Conservation (phyloP, 1,140 invertebrate genomes). For the Drosophila sucinea region DNA sequence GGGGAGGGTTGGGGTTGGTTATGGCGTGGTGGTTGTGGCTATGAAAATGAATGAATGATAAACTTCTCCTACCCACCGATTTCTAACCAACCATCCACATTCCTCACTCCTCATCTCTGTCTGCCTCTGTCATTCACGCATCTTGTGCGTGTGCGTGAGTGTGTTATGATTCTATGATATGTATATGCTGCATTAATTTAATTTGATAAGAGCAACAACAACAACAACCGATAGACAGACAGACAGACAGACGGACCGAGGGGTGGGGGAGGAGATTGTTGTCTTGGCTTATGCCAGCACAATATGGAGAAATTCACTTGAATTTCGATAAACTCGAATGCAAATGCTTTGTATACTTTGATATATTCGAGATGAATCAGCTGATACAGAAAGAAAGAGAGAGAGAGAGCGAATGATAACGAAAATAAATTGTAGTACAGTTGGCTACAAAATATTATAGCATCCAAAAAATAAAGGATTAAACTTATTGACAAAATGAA, state of each 20-base stretch:
- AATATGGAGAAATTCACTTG: constrained; percentile 34
- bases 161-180: constrained; percentile 72
- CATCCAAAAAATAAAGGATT: too few relatives aligned
- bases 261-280: neutral
- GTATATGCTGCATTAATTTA: constrained; percentile 75
- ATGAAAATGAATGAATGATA: constrained; percentile 25
- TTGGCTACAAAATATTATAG: too few relatives aligned
- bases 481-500: too few relatives aligned
- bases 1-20: neutral
- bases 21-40: neutral
- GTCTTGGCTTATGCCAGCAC: neutral
- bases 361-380: constrained; percentile 31
- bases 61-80: neutral
- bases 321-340: constrained; percentile 56
- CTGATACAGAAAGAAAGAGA: constrained; percentile 3
- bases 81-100: constrained; percentile 15
- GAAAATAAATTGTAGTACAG: too few relatives aligned
- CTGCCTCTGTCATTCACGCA: constrained; percentile 5
- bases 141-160: neutral
- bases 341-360: constrained; percentile 38
- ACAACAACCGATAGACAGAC: neutral
- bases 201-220: constrained; percentile 60
- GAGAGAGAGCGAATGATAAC: too few relatives aligned
- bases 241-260: constrained; percentile 24
- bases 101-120: neutral